Evolutionary conservation across 2,113 vertebrate genomes (phyloP), one percentile per base, ranked within the genome.

Genomic region (Eolophus roseicapilla): DNA sequence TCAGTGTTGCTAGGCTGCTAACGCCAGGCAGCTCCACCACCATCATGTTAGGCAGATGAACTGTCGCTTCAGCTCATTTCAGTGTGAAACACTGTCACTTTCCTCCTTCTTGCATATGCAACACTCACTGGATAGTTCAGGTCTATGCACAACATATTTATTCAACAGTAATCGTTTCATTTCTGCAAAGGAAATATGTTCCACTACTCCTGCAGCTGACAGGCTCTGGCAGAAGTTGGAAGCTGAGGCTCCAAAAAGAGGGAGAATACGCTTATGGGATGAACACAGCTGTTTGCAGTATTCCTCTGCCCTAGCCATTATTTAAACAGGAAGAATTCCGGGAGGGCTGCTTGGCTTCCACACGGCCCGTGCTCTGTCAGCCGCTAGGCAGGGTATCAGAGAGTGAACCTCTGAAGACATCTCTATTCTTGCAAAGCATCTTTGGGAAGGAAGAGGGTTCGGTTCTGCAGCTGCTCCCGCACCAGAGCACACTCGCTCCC

Each of bases 291-390:
- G 96, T 84, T 93, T 92, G 76, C 95, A 62, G 82, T 19, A 52
- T 67, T 94, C 92, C 68, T 90, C 90, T 97, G 95, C 93, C 93
- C 95, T 43, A 16, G 85, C 92, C 95, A 92, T 96, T 88, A 96
- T 88, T 94, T 70, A 64, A 94, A 92, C 78, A 82, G 73, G 76
- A 86, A 78, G 90, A 71, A 94, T 90, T 94, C 92, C 76, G 88
- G 86, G 79, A 92, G 93, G 95, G 88, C 90, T 90, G 31, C 71
- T 93, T 92, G 93, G 88, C 86, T 88, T n/a, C 86, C 59, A 75
- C 82, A 10, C 0, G 0, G 67, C 0, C 0, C 21, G 16, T 6
- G 49, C 87, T 37, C 14, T 43, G 68, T 43, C 84, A 88, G 92
- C 9, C 84, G 21, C 84, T 37, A 0, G 62, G 25, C 28, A 17